Evolutionary conservation across 2,113 vertebrate species (phyloP).

Genomic region (Leptosomus discolor): DNA sequence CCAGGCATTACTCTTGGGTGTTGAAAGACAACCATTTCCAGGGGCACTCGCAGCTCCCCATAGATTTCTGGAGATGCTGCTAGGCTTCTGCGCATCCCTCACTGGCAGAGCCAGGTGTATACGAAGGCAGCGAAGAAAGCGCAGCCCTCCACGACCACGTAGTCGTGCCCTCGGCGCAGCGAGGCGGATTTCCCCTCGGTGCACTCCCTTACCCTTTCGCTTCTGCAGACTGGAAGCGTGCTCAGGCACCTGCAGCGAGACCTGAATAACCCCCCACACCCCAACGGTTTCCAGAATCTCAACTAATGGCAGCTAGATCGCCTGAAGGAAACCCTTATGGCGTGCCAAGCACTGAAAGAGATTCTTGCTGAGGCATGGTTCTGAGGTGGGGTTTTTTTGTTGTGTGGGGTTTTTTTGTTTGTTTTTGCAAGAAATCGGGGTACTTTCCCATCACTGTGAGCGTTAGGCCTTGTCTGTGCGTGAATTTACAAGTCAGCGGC

Average conservation of each 20-base stretch:
- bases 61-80: background rate
- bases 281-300: background rate
- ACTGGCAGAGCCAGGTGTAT: background rate
- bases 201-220: accelerated
- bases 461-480: background rate
- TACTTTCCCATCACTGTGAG: background rate
- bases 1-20: background rate
- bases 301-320: background rate
- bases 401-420: too few relatives aligned
- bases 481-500: background rate
- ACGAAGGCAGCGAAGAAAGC: background rate
- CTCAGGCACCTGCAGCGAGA: accelerated
- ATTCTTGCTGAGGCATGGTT: background rate
- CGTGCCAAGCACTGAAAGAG: background rate
- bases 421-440: background rate
- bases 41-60: background rate
- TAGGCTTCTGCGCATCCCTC: background rate
- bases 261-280: background rate
- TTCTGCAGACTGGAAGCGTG: background rate
- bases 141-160: accelerated
- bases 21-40: background rate
- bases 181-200: background rate
- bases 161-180: background rate
- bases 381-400: too few relatives aligned
- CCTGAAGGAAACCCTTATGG: background rate